These are phyloP conservation scores for Agelaius phoeniceus DNA, from an alignment of 2,113 vertebrate genomes.

Conservation along the genomic window DNA sequence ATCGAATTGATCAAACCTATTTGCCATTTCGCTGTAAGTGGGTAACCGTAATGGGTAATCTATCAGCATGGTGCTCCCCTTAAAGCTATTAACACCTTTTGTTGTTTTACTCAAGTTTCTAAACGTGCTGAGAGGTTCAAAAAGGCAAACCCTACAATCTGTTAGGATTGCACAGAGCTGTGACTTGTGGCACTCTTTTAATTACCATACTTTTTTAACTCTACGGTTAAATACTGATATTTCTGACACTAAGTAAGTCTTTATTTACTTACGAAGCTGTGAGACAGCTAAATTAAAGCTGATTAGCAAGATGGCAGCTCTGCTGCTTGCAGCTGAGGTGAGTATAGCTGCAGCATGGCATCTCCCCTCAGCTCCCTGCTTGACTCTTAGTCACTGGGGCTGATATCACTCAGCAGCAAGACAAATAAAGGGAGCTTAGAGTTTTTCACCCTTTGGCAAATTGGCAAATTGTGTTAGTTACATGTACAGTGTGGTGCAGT, in stretches of 20 bases:
- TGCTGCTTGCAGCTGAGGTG: conserved; percentile 57
- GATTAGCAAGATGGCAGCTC: conserved; percentile 72
- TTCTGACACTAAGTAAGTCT: conserved; percentile 71
- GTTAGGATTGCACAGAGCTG: conserved; percentile 76
- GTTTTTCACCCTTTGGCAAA: conserved; percentile 85
- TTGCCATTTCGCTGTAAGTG: conserved; percentile 87
- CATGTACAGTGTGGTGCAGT: conserved; percentile 81
- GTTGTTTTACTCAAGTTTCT: conserved; percentile 84
- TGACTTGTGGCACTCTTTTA: conserved; percentile 72
- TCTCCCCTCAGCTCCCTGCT: conserved; percentile 9
- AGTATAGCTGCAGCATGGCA: conserved; percentile 39
- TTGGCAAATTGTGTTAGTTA: conserved; percentile 89
- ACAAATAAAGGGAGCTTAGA: conserved; percentile 73
- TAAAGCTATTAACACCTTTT: conserved; percentile 98
- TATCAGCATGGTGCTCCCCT: conserved; percentile 90
- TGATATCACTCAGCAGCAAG: conserved; percentile 53
- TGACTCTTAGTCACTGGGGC: conserved; percentile 33
- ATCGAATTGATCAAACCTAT: conserved; percentile 91
- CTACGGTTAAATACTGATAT: conserved; percentile 32
- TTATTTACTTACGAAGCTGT: conserved; percentile 74
- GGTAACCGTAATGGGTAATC: conserved; percentile 90
- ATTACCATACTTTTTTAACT: conserved; percentile 64
- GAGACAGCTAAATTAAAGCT: conserved; percentile 78
- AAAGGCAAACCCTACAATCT: conserved; percentile 85
- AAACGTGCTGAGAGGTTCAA: conserved; percentile 87